Conservation (phyloP, 2,113 vertebrate species). For the Forbesichthys agassizii region DNA sequence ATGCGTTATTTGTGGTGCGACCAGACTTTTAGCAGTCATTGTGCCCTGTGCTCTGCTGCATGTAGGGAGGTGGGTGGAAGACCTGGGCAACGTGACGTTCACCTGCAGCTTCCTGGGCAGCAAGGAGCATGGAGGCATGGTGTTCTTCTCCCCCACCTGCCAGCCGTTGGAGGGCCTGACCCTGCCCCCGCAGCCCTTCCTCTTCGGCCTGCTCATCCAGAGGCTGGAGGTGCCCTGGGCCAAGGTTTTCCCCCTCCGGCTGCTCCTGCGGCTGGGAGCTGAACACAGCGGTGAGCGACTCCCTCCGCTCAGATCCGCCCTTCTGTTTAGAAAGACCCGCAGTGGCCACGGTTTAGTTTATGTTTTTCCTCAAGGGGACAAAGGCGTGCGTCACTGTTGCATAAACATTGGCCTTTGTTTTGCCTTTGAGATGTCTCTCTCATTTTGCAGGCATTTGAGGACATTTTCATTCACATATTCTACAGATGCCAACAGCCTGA, state of each 20-base stretch:
- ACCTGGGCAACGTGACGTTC: slow-evolving; percentile 88
- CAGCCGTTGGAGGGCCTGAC: slow-evolving; percentile 82
- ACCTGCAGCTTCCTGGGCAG: slow-evolving; percentile 86
- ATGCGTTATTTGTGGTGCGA: too few species aligned
- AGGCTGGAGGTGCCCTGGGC: slow-evolving; percentile 95
- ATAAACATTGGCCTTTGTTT: too few species aligned
- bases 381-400: too few species aligned
- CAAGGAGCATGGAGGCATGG: slow-evolving; percentile 91
- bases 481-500: too few species aligned
- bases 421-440: too few species aligned
- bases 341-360: too few species aligned
- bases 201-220: slow-evolving; percentile 90
- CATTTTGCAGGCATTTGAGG: too few species aligned
- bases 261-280: slow-evolving; percentile 88
- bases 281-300: slow-evolving; percentile 82
- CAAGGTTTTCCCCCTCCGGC: slow-evolving; percentile 91
- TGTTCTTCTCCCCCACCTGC: slow-evolving; percentile 87
- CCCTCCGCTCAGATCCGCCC: too few species aligned
- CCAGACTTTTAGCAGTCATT: too few species aligned
- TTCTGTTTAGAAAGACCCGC: too few species aligned
- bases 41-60: slow-evolving; percentile 17
- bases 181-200: slow-evolving; percentile 84
- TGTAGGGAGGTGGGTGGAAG: slow-evolving; percentile 86
- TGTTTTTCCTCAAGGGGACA: too few species aligned
- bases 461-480: too few species aligned